Evolutionary conservation across 2,888 invertebrate genomes (phyloP).

Genomic region (Campoletis raptor): DNA sequence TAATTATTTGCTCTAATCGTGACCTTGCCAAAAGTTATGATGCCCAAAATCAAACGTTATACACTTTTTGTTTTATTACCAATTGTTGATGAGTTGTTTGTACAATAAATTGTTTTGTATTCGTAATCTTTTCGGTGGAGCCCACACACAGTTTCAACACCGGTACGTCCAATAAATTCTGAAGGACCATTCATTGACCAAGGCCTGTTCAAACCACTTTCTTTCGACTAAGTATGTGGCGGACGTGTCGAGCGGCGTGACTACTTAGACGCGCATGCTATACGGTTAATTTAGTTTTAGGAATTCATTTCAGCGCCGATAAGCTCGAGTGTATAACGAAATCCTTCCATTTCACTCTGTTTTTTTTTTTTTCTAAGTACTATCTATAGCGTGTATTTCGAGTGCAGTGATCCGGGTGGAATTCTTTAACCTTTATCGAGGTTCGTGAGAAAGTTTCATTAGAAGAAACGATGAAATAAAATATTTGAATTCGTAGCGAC

Average conservation of each 20-base stretch:
- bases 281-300: conserved; percentile 80
- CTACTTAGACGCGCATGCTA: conserved; percentile 29
- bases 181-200: conserved; percentile 69
- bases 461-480: conserved; percentile 23
- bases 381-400: not conserved
- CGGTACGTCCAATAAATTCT: conserved; percentile 52
- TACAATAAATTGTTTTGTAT: conserved; percentile 18
- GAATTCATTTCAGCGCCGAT: conserved; percentile 79
- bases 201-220: conserved; percentile 47
- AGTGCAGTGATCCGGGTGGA: conserved; percentile 2
- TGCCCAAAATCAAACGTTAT: not conserved
- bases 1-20: not conserved
- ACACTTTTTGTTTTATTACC: not conserved
- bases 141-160: conserved; percentile 47
- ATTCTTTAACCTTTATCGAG: conserved; percentile 39
- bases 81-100: not conserved
- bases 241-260: conserved; percentile 28
- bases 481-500: conserved; percentile 21
- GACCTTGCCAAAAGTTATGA: not conserved
- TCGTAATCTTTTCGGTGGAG: conserved; percentile 31
- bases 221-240: conserved; percentile 8
- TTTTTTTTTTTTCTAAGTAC: conserved; percentile 1
- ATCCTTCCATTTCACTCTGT: conserved; percentile 35
- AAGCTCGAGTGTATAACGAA: conserved; percentile 66
- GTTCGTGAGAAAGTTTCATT: conserved; percentile 50